Base-by-base conservation (phyloP, 2,113 vertebrate genomes). In the Grammatotria lemairii region DNA sequence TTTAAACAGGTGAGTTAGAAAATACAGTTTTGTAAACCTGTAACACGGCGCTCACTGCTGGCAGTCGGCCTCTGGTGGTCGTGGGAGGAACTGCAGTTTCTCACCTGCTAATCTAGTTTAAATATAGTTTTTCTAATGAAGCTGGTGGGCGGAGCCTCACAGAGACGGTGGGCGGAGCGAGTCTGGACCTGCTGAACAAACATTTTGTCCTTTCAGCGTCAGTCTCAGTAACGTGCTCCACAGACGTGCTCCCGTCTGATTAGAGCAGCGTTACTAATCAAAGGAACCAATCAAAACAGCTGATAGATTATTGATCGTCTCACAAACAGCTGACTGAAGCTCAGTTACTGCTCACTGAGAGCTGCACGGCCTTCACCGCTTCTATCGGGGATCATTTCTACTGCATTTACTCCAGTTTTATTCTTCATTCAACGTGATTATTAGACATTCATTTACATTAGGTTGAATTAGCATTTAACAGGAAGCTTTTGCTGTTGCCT, bases 401-500 rank as follows among this genome's bases (percentile, higher is more conserved):
- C 68, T 28, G 8, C 10, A 17, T 73, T 47, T 47, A 45, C 0
- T 75, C 68, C 68, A 26, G 0, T 11, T 47, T 75, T 28, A 47
- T 28, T 75, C 0, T 75, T 78, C 42, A 31, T 49, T 78, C 23
- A 19, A 75, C 1, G 16, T 28, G 23, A 49, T 49, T 17, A 45
- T 45, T 49, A 78, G 14, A 51, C 70, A 49, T 45, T 23, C 8
- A 16, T 45, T 26, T 45, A 45, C 21, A 70, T 42, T 70, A 26
- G 63, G 6, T 3, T 54, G n/a, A 1, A 14, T 19, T 54, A 68
- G 8, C 35, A 28, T 51, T 68, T 31, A 13, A 47, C 1, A 6
- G 35, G 60, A 70, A 0, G 68, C 6, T 33, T 35, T 11, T 33
- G 17, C 23, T 28, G 51, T 11, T 63, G 23, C 3, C 33, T 58